phyloP scores from a whole-genome alignment of 1,140 invertebrate genomes.

The Drosophila littoralis region DNA sequence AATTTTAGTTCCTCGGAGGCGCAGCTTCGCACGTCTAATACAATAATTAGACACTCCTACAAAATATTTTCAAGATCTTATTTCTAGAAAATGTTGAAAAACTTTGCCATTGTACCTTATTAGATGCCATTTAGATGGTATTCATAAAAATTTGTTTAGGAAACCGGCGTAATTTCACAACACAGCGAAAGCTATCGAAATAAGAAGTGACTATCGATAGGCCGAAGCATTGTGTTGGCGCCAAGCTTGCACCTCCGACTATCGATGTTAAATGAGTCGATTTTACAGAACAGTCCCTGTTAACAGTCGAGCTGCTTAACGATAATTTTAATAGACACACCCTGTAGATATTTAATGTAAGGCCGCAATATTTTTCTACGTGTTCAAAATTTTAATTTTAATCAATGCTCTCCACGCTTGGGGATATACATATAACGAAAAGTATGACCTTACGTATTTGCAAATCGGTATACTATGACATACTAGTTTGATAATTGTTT shows the following conservation, averaged over 20 bases:
- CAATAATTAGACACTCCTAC: constrained; percentile 63
- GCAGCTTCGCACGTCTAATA: constrained; percentile 63
- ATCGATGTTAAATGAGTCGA: constrained; percentile 1
- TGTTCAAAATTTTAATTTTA: no score
- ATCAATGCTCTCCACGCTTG: no score
- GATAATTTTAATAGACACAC: no score
- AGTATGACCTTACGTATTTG: no score
- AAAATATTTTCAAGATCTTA: background rate
- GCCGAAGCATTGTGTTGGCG: background rate
- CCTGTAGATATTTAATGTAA: no score
- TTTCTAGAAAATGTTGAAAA: background rate
- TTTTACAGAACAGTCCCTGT: no score
- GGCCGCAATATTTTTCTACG: no score
- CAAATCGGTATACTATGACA: no score
- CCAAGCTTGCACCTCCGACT: background rate
- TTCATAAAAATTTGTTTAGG: constrained; percentile 15
- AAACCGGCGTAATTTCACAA: constrained; percentile 67
- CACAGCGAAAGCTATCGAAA: constrained; percentile 20
- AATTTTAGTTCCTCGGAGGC: constrained; percentile 66
- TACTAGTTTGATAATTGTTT: no score
- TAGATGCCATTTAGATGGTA: constrained; percentile 48
- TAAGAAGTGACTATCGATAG: background rate
- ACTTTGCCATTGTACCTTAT: constrained; percentile 44
- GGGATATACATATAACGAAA: no score
- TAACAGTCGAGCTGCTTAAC: no score